Evolutionary conservation across 2,113 vertebrate genomes (phyloP).

Genomic region (Nettapus auritus): DNA sequence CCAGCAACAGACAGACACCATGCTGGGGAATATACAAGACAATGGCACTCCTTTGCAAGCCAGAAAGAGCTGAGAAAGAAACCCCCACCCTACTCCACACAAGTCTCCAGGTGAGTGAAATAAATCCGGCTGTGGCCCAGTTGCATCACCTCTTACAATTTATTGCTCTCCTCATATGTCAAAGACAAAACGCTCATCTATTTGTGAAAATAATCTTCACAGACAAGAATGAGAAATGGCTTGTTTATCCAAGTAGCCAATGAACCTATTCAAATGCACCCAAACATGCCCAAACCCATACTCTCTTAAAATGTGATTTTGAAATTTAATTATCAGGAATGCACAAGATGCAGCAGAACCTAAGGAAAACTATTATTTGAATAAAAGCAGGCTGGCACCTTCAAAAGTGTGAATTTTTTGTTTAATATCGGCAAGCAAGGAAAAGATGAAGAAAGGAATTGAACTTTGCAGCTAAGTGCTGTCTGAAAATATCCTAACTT

Average conservation of each 20-base stretch:
- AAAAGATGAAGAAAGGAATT: not conserved
- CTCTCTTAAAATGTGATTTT: not conserved
- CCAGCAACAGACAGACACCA: not conserved
- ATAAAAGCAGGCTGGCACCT: not conserved
- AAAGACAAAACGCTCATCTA: not conserved
- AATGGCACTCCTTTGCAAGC: not conserved
- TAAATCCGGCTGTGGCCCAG: not conserved
- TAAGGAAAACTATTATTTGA: not conserved
- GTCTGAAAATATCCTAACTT: not conserved
- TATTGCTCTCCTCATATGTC: not conserved
- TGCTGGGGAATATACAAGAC: not conserved
- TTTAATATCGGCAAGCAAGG: not conserved
- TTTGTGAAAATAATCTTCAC: not conserved
- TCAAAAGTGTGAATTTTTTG: not conserved
- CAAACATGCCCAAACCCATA: not conserved
- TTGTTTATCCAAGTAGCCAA: not conserved
- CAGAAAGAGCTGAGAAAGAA: not conserved
- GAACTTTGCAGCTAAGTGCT: not conserved
- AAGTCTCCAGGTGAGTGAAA: not conserved
- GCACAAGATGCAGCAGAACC: not conserved
- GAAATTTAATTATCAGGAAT: conserved; percentile 18
- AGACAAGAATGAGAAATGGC: not conserved
- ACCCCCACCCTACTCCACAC: not conserved
- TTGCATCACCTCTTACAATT: not conserved
- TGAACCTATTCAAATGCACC: not conserved